These are phyloP conservation scores for Beris chalybata DNA, from an alignment of 2,888 invertebrate species.

Conservation along the genomic window DNA sequence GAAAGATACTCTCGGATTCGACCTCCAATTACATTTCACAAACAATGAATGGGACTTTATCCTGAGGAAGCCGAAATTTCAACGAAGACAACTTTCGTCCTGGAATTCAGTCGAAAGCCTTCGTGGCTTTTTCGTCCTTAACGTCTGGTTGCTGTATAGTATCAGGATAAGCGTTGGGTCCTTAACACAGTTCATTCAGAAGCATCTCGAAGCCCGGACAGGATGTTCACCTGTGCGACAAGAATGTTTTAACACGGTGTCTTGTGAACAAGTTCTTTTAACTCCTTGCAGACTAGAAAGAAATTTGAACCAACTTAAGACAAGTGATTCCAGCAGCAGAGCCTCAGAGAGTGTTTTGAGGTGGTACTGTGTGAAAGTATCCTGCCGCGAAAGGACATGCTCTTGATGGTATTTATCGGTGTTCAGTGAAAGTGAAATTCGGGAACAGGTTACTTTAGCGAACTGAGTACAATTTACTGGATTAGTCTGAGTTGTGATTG, in stretches of 20 bases:
- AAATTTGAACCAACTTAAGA: no score
- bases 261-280: not conserved
- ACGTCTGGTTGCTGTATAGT: not conserved
- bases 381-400: not conserved
- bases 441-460: slow-evolving; percentile 5
- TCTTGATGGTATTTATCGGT: slow-evolving; percentile 4
- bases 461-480: slow-evolving; percentile 15
- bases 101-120: not conserved
- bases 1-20: no score
- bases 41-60: not conserved
- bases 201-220: slow-evolving; percentile 18
- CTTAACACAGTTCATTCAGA: slow-evolving; percentile 12
- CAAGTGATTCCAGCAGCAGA: no score
- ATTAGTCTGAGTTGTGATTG: not conserved
- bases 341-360: not conserved
- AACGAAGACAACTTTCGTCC: not conserved
- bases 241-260: not conserved
- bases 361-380: slow-evolving; percentile 19
- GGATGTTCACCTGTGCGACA: not conserved
- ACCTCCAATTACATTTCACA: no score
- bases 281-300: not conserved
- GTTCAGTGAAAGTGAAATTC: slow-evolving; percentile 29
- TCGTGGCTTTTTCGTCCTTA: no score
- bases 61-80: not conserved
- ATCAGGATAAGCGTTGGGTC: not conserved